phyloP scores from a whole-genome alignment of 2,888 invertebrate genomes.

The Drosophila vallismaia region DNA sequence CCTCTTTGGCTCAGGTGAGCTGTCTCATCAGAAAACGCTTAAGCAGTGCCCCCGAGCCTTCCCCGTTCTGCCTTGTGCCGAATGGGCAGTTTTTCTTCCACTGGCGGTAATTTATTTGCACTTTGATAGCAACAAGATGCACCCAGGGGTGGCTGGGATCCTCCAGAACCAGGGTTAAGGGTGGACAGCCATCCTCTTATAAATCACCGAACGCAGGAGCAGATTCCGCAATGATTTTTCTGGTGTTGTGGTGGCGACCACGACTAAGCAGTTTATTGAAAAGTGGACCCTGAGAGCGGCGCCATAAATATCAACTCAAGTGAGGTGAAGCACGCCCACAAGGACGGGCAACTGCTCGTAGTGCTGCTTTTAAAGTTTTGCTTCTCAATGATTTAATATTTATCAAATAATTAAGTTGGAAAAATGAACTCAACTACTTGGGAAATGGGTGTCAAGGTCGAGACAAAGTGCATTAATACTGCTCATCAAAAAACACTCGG shows the following conservation, averaged over 20 bases:
- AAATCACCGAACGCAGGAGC: conserved; percentile 62
- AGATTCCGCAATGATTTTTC: conserved; percentile 43
- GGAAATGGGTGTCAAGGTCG: conserved; percentile 40
- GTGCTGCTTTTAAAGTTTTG: not conserved
- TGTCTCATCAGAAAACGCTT: conserved; percentile 73
- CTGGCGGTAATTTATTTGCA: conserved; percentile 72
- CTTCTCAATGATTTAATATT: not conserved
- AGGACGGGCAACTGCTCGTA: not conserved
- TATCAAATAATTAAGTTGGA: not conserved
- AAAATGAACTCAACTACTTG: not conserved
- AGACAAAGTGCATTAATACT: conserved; percentile 34
- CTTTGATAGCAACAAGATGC: conserved; percentile 79
- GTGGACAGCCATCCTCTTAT: conserved; percentile 47
- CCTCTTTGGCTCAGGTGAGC: conserved; percentile 42
- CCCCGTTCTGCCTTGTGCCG: conserved; percentile 47
- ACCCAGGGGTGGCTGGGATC: conserved; percentile 18
- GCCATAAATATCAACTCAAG: conserved; percentile 47
- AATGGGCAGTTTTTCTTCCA: conserved; percentile 40
- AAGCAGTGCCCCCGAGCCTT: conserved; percentile 32
- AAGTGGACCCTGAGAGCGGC: conserved; percentile 54
- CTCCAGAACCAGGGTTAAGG: not conserved
- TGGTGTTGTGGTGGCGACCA: conserved; percentile 29
- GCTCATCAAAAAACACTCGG: conserved; percentile 40
- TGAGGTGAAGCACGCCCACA: conserved; percentile 28
- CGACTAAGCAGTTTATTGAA: conserved; percentile 79